These are phyloP conservation scores for Acromyrmex heyeri DNA, from an alignment of 1,140 invertebrate genomes.

Conservation along the genomic window DNA sequence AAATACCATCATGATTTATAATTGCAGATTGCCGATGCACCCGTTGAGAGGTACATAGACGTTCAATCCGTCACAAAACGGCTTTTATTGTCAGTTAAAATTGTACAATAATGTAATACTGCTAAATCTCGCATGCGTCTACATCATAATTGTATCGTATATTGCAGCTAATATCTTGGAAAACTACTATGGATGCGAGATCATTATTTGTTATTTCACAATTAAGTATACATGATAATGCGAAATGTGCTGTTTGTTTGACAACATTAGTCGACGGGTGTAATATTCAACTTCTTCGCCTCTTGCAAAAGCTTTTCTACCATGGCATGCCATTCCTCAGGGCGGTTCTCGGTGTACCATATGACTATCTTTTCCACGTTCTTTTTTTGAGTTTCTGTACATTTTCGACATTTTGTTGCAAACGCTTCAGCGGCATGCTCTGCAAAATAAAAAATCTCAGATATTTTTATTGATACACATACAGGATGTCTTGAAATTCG, in stretches of 20 bases:
- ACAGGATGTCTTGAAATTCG: too few species aligned
- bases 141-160: conserved; percentile 20
- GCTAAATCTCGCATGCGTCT: conserved; percentile 11
- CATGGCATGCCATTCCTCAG: conserved; percentile 30
- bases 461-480: not conserved
- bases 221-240: conserved; percentile 23
- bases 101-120: conserved; percentile 6
- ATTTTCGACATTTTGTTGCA: conserved; percentile 41
- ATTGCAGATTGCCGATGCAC: not conserved
- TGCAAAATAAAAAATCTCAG: not conserved
- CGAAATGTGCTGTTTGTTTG: not conserved
- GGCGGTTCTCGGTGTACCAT: conserved; percentile 53
- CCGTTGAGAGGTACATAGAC: not conserved
- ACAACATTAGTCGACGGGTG: not conserved
- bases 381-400: conserved; percentile 24
- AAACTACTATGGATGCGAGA: not conserved
- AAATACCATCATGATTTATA: conserved; percentile 23
- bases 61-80: not conserved
- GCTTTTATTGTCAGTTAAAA: conserved; percentile 53
- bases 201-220: conserved; percentile 34
- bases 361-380: conserved; percentile 16
- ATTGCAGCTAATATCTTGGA: conserved; percentile 39
- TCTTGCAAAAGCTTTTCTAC: conserved; percentile 32
- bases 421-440: conserved; percentile 38
- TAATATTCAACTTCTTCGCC: conserved; percentile 34